Evolutionary conservation across 2,888 invertebrate species (phyloP), one percentile per base, ranked within the genome.

Genomic region (Arrhopalites spinosus): DNA sequence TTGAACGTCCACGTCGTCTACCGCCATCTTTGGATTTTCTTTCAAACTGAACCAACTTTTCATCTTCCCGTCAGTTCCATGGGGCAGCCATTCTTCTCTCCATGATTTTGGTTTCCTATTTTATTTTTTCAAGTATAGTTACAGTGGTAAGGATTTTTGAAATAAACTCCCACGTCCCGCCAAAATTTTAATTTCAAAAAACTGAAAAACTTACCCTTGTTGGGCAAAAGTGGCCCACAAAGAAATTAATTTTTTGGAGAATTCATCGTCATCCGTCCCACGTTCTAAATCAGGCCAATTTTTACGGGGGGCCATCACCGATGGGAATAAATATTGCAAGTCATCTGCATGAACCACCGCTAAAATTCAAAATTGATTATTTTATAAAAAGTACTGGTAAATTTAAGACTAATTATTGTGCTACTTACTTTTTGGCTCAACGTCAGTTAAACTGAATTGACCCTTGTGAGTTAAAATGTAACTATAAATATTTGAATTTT

Each of bases 321-420:
- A 73, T 7, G 23, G 64, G n/a, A 66, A 73, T 45, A 73, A 56
- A 36, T 73, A 73, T 50, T 73, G 73, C 11, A 73, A 36, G 17
- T 73, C 73, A 64, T 73, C 73, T 8, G 73, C 73, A 73, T 73
- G 73, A 8, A 53, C 53, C 23, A 45, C 45, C 3, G 27, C 68
- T 68, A 27, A 1, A 20, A 53, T 20, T 15, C 53, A 53, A 53
- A 53, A 53, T 7, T 36, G 36, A 36, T 36, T 36, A 36, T 36
- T 36, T n/a, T n/a, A n/a, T n/a, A n/a, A n/a, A n/a, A n/a, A n/a
- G n/a, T n/a, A n/a, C n/a, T n/a, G n/a, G n/a, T n/a, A n/a, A n/a
- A n/a, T n/a, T n/a, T n/a, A n/a, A n/a, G n/a, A n/a, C n/a, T n/a
- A n/a, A n/a, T n/a, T n/a, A n/a, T n/a, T n/a, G n/a, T n/a, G n/a